These are phyloP conservation scores for Scaptomyza parva DNA, from an alignment of 2,888 invertebrate species.

Conservation along the genomic window DNA sequence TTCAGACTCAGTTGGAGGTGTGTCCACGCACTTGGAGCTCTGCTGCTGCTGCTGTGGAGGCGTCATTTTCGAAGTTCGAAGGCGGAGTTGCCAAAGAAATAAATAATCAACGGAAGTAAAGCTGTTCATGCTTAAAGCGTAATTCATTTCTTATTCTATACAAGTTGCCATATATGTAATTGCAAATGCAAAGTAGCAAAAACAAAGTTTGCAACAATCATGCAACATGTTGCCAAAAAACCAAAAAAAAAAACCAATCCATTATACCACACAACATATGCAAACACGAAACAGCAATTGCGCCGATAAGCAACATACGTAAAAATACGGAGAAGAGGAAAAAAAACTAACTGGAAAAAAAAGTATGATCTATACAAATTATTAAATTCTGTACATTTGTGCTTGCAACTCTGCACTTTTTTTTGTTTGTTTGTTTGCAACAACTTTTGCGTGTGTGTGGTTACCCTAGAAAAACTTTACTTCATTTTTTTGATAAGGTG, in stretches of 20 bases:
- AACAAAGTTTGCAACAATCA: conserved; percentile 32
- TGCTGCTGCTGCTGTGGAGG: conserved; percentile 4
- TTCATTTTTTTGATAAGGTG: too few species aligned
- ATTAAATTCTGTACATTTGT: conserved; percentile 48
- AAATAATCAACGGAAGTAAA: conserved; percentile 33
- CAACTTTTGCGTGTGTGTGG: conserved; percentile 30
- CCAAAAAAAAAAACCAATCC: conserved; percentile 5
- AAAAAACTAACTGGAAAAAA: conserved; percentile 1
- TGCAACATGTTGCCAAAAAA: conserved; percentile 62
- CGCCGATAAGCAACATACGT: not conserved
- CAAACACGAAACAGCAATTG: conserved; percentile 22
- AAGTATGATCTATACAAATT: conserved; percentile 39
- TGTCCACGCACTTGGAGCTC: conserved; percentile 7
- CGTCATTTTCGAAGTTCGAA: not conserved
- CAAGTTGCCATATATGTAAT: conserved; percentile 47
- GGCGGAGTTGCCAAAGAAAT: conserved; percentile 1
- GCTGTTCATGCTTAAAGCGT: conserved; percentile 13
- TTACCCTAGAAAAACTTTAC: conserved; percentile 23
- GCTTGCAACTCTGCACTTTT: conserved; percentile 36
- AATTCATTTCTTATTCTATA: too few species aligned
- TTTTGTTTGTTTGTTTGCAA: not conserved
- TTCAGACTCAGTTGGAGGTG: conserved; percentile 41
- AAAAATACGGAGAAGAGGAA: too few species aligned
- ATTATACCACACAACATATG: conserved; percentile 60
- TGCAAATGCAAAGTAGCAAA: conserved; percentile 45